These are phyloP conservation scores for Gorsachius goisagi DNA, from an alignment of 2,113 vertebrate genomes.

Conservation along the genomic window DNA sequence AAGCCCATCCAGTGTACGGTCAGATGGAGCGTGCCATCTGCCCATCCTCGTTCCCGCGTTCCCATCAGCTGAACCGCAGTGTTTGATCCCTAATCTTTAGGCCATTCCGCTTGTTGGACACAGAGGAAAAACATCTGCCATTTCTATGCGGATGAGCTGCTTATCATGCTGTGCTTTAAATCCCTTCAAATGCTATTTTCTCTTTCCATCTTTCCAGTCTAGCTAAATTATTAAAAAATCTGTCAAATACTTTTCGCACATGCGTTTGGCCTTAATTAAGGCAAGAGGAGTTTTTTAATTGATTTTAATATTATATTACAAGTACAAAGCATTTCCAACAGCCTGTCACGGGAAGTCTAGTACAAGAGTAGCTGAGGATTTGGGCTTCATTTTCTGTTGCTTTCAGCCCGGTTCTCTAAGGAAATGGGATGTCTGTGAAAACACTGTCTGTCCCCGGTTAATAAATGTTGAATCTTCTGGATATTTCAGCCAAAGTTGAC, in stretches of 20 bases:
- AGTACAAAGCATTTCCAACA: background rate
- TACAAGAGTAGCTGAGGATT: background rate
- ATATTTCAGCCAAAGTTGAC: background rate
- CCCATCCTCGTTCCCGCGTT: background rate
- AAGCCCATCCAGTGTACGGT: background rate
- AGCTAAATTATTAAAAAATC: conserved; percentile 1
- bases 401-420: background rate
- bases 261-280: background rate
- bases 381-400: background rate
- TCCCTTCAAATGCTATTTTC: background rate
- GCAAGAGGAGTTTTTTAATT: background rate
- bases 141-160: background rate
- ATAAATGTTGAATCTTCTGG: background rate
- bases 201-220: background rate
- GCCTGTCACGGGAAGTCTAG: background rate
- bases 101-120: background rate
- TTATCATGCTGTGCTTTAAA: background rate
- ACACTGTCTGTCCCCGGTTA: background rate
- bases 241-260: background rate
- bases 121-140: background rate
- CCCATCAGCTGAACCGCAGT: background rate
- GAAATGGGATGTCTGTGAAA: background rate
- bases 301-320: background rate
- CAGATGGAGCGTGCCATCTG: background rate
- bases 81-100: background rate